phyloP scores from a whole-genome alignment of 53 echinoderm and acorn worm species.

The Henricia sp. region DNA sequence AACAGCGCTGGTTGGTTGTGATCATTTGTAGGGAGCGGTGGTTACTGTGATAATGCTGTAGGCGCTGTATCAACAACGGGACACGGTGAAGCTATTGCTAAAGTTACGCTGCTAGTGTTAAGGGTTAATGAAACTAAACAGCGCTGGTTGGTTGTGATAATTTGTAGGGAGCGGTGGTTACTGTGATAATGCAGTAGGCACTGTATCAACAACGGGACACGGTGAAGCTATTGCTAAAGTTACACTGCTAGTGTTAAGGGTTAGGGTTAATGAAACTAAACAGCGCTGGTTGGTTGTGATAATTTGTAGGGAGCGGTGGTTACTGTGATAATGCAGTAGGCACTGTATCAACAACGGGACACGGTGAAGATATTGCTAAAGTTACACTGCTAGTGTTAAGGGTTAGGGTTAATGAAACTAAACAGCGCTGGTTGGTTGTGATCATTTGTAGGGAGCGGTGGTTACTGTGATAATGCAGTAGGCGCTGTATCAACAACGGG shows the following conservation, averaged over 20 bases:
- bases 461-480: constrained; percentile 88
- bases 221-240: constrained; percentile 83
- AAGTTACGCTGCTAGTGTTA: background rate
- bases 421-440: background rate
- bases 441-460: constrained; percentile 75
- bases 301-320: constrained; percentile 76
- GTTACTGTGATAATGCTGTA: constrained; percentile 88
- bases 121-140: background rate
- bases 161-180: constrained; percentile 82
- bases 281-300: background rate
- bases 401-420: background rate
- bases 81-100: constrained; percentile 85
- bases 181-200: constrained; percentile 92
- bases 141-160: background rate
- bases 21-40: constrained; percentile 75
- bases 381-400: background rate
- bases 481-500: constrained; percentile 95
- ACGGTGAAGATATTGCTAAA: constrained; percentile 86
- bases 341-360: constrained; percentile 90
- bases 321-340: constrained; percentile 97
- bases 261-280: background rate
- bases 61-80: constrained; percentile 95
- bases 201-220: constrained; percentile 92
- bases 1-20: background rate
- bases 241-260: background rate